A percentile compares a stretch with the other conserved stretches of the same genome.
Evolutionary conservation across 2,797 vertebrate genomes (phyloP).

Genomic region (Karalla daura): DNA sequence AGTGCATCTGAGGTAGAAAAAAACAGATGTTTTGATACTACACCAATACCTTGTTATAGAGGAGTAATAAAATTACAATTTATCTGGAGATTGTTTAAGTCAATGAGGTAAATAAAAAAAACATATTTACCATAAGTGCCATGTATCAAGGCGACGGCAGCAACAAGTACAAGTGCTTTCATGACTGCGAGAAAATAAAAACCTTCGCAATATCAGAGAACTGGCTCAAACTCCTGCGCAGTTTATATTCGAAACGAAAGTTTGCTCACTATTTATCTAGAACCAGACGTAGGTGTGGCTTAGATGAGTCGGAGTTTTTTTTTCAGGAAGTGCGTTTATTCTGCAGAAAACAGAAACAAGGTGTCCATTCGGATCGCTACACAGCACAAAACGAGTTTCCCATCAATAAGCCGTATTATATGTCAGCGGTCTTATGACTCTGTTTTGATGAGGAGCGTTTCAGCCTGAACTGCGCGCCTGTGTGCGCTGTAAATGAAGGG

Average conservation of each 20-base stretch:
- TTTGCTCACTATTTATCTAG: slow-evolving; percentile 50
- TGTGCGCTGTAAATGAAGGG: neutral
- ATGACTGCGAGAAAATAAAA: slow-evolving; percentile 61
- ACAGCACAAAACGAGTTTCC: neutral
- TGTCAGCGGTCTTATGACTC: fast-evolving
- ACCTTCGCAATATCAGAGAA: neutral
- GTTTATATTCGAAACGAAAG: slow-evolving; percentile 51
- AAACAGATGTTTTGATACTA: slow-evolving; percentile 16
- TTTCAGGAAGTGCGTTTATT: slow-evolving; percentile 36
- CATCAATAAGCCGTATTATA: neutral
- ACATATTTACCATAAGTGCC: slow-evolving; percentile 75
- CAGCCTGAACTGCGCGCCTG: neutral
- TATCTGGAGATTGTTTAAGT: neutral
- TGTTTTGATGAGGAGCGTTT: slow-evolving; percentile 1
- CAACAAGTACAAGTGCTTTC: slow-evolving; percentile 52
- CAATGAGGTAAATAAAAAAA: neutral
- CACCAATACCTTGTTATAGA: slow-evolving; percentile 24
- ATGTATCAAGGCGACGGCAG: slow-evolving; percentile 53
- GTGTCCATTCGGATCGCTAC: neutral
- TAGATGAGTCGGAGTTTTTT: slow-evolving; percentile 10
- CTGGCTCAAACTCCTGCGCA: neutral
- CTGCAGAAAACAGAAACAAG: neutral
- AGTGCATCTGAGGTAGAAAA: neutral
- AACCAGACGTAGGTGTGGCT: slow-evolving; percentile 54
- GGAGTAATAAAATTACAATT: neutral